These are phyloP conservation scores for Thera britannica DNA, from an alignment of 2,888 invertebrate genomes.

Conservation along the genomic window DNA sequence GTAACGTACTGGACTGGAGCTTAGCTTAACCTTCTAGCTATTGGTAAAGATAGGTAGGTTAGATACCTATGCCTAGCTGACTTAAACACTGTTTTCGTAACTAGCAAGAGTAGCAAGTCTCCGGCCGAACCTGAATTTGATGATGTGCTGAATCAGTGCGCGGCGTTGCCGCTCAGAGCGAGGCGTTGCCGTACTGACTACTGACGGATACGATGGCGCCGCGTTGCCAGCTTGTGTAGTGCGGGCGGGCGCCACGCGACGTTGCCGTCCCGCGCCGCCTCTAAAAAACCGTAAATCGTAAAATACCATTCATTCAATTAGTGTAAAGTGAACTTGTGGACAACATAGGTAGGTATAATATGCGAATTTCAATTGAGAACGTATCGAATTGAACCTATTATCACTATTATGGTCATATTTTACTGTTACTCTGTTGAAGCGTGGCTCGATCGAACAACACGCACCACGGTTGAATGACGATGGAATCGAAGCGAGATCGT, in stretches of 20 bases:
- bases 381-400: constrained; percentile 29
- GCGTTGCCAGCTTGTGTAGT: constrained; percentile 74
- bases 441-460: constrained; percentile 7
- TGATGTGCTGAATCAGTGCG: constrained; percentile 78
- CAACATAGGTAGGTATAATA: constrained; percentile 41
- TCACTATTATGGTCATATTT: constrained; percentile 24
- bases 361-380: constrained; percentile 49
- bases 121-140: constrained; percentile 42
- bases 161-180: constrained; percentile 68
- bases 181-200: constrained; percentile 64
- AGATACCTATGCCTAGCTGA: background rate
- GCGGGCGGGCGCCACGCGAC: constrained; percentile 68
- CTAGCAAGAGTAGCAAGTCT: background rate
- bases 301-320: constrained; percentile 78
- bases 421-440: constrained; percentile 16
- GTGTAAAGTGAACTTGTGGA: constrained; percentile 37
- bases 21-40: no score
- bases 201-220: constrained; percentile 64
- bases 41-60: background rate
- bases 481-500: background rate
- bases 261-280: constrained; percentile 63
- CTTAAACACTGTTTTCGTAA: constrained; percentile 15
- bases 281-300: constrained; percentile 67
- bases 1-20: no score
- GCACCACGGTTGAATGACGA: background rate